Evolutionary conservation across 2,888 invertebrate species (phyloP).

Genomic region (Platycheirus albimanus): DNA sequence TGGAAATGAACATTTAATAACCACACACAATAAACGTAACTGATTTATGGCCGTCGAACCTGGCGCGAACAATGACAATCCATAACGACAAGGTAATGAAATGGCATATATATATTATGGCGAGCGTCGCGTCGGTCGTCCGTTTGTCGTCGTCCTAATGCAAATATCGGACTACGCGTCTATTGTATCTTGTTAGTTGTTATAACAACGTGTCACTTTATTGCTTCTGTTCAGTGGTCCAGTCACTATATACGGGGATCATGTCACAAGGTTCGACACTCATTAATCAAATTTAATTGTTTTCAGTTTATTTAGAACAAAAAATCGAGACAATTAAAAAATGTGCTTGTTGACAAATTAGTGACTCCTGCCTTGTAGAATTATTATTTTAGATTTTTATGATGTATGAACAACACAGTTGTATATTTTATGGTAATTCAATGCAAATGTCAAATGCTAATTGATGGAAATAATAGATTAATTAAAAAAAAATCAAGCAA

Average conservation of each 20-base stretch:
- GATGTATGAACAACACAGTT: not conserved
- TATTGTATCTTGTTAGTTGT: conserved; percentile 52
- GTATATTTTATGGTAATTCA: conserved; percentile 39
- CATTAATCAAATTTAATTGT: conserved; percentile 71
- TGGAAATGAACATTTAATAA: conserved; percentile 63
- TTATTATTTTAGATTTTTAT: conserved; percentile 1
- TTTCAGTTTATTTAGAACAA: conserved; percentile 67
- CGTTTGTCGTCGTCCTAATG: not conserved
- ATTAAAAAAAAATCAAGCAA: conserved; percentile 19
- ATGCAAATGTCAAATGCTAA: conserved; percentile 51
- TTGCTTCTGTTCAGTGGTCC: conserved; percentile 35
- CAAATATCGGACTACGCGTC: conserved; percentile 30
- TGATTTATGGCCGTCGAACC: conserved; percentile 53
- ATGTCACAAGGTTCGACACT: conserved; percentile 60
- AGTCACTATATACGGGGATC: conserved; percentile 55
- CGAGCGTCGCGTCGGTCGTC: not conserved
- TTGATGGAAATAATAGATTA: conserved; percentile 45
- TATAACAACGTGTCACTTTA: not conserved
- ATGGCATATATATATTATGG: conserved; percentile 8
- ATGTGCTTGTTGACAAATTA: conserved; percentile 70
- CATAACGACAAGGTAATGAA: conserved; percentile 44
- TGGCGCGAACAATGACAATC: conserved; percentile 16
- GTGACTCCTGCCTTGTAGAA: conserved; percentile 45
- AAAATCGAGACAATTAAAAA: conserved; percentile 52
- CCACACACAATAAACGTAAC: conserved; percentile 55